These are phyloP conservation scores for Pilophorus perplexus DNA, from an alignment of 2,888 invertebrate species.

Conservation along the genomic window DNA sequence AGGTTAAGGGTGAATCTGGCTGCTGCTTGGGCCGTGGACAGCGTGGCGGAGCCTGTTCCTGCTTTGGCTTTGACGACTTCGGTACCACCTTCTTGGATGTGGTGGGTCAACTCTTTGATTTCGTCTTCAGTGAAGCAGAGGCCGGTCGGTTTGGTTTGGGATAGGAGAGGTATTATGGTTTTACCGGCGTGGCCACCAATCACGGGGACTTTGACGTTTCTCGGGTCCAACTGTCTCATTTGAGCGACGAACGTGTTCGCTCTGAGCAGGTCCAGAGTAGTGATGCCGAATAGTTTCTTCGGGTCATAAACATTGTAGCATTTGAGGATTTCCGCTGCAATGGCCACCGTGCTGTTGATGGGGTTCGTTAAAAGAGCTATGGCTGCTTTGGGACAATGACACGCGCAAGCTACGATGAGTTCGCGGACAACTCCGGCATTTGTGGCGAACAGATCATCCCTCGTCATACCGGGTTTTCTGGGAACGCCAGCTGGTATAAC, in stretches of 20 bases:
- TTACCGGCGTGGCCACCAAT: constrained; percentile 98
- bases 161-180: constrained; percentile 94
- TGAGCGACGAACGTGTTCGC: constrained; percentile 92
- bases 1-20: constrained; percentile 85
- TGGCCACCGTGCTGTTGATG: constrained; percentile 97
- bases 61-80: constrained; percentile 98
- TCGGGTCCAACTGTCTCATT: constrained; percentile 82
- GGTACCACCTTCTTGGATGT: constrained; percentile 98
- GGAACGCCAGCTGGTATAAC: constrained; percentile 98
- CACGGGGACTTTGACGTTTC: constrained; percentile 81
- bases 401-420: constrained; percentile 72
- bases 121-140: constrained; percentile 76
- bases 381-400: constrained; percentile 85
- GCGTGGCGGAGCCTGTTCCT: constrained; percentile 96
- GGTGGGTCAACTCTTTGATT: constrained; percentile 78
- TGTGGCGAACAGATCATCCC: constrained; percentile 97
- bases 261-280: constrained; percentile 93
- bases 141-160: constrained; percentile 75
- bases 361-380: constrained; percentile 97
- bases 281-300: constrained; percentile 89
- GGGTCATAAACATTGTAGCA: constrained; percentile 88
- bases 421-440: constrained; percentile 95
- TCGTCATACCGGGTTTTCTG: constrained; percentile 97
- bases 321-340: constrained; percentile 90
- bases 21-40: constrained; percentile 97